These are phyloP conservation scores for Luscinia luscinia DNA, from an alignment of 2,797 vertebrate species.

Conservation along the genomic window DNA sequence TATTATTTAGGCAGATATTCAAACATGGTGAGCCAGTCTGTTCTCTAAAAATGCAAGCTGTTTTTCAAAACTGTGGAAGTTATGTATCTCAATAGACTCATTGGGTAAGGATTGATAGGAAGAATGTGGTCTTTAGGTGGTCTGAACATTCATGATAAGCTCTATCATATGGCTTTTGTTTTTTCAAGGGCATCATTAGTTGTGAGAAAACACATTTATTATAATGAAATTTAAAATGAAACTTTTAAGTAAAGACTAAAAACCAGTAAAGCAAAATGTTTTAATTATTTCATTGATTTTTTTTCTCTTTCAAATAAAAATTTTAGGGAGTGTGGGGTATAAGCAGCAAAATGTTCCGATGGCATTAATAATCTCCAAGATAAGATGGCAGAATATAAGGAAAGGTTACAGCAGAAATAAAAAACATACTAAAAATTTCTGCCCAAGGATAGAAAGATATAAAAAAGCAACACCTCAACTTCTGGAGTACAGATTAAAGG, in stretches of 20 bases:
- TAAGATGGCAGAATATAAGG: constrained; percentile 74
- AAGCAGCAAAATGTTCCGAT: constrained; percentile 75
- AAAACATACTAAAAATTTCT: constrained; percentile 68
- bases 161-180: neutral
- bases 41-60: neutral
- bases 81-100: neutral
- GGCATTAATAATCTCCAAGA: constrained; percentile 75
- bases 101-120: neutral
- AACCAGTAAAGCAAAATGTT: neutral
- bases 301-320: constrained; percentile 44
- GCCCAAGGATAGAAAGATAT: neutral
- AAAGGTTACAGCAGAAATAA: constrained; percentile 71
- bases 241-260: neutral
- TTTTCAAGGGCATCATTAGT: neutral
- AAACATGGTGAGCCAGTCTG: fast-evolving
- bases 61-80: neutral
- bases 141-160: neutral
- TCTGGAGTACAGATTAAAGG: neutral
- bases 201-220: neutral
- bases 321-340: constrained; percentile 47
- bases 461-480: fast-evolving
- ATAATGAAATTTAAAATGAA: neutral
- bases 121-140: neutral
- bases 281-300: neutral
- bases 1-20: neutral